phyloP scores from a whole-genome alignment of 2,888 invertebrate genomes.

The Eilema caniola region DNA sequence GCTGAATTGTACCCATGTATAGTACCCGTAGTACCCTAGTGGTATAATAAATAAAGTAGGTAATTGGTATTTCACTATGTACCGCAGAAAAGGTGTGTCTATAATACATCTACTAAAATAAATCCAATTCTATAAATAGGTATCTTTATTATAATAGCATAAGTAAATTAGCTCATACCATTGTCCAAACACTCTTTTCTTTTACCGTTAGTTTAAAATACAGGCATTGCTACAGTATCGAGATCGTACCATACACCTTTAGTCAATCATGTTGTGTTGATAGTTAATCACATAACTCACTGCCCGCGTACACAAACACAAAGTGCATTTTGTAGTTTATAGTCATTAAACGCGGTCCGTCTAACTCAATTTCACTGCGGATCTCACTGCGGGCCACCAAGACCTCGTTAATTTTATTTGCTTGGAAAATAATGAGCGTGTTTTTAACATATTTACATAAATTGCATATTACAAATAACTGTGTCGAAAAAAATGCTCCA shows the following conservation, averaged over 20 bases:
- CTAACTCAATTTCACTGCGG: conserved; percentile 18
- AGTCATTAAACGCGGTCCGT: conserved; percentile 9
- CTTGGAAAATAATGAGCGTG: conserved; percentile 11
- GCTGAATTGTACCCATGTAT: too few species aligned
- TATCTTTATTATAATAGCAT: conserved; percentile 35
- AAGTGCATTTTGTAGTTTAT: conserved; percentile 43
- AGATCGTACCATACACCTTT: conserved; percentile 11
- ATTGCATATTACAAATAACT: conserved; percentile 15
- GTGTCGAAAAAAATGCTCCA: neutral
- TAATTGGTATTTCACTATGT: neutral
- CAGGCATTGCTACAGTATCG: conserved; percentile 28
- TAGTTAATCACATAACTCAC: conserved; percentile 8
- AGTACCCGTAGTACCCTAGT: too few species aligned
- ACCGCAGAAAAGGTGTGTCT: neutral
- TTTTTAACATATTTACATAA: conserved; percentile 24
- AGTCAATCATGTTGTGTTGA: neutral
- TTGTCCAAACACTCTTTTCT: conserved; percentile 21
- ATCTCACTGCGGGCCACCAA: conserved; percentile 3
- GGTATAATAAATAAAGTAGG: neutral
- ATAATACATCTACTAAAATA: neutral
- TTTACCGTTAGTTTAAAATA: conserved; percentile 12
- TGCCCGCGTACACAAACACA: conserved; percentile 22
- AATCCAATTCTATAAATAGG: conserved; percentile 33
- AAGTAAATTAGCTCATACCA: conserved; percentile 32
- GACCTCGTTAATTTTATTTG: conserved; percentile 9